phyloP scores from a whole-genome alignment of 2,797 vertebrate species.

The Alca torda region DNA sequence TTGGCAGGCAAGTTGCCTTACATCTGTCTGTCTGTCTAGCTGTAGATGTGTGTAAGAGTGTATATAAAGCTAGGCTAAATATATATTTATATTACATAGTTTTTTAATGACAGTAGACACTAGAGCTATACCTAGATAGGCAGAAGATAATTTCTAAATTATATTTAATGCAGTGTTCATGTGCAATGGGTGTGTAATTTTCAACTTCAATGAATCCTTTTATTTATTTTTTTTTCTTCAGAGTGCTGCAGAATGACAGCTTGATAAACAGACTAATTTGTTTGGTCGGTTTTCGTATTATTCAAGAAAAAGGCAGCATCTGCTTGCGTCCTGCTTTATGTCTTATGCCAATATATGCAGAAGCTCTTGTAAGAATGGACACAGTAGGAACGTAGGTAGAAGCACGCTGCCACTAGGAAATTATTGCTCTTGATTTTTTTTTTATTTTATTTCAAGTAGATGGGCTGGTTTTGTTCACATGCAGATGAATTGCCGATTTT shows the following conservation, averaged over 20 bases:
- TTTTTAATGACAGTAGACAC: not conserved
- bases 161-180: not conserved
- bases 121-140: not conserved
- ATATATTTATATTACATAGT: not conserved
- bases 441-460: not conserved
- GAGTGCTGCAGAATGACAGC: not conserved
- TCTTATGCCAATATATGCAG: not conserved
- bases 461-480: not conserved
- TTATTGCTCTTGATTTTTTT: not conserved
- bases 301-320: not conserved
- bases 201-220: not conserved
- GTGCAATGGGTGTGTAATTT: not conserved
- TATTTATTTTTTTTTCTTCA: not conserved
- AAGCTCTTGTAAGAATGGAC: not conserved
- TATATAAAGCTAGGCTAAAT: not conserved
- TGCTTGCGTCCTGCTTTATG: fast-evolving
- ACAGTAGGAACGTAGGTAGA: not conserved
- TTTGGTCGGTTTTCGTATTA: not conserved
- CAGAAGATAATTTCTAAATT: not conserved
- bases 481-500: not conserved
- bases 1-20: not conserved
- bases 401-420: not conserved
- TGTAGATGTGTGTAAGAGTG: not conserved
- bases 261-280: not conserved
- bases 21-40: not conserved